phyloP scores from a whole-genome alignment of 1,140 invertebrate genomes.

The Condylostylus longicornis region DNA sequence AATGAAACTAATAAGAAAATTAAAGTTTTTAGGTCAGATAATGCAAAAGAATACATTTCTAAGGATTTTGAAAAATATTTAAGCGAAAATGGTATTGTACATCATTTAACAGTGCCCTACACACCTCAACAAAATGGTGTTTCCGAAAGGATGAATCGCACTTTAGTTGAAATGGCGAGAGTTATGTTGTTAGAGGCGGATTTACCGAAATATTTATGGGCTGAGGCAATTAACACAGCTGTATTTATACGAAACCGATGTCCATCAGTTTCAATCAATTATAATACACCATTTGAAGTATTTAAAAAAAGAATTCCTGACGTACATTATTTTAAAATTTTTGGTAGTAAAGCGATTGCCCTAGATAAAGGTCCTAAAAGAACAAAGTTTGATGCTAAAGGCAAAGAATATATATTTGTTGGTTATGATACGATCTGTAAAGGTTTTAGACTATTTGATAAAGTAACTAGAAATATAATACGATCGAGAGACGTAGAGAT shows the following conservation, averaged over 20 bases:
- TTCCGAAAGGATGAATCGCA: constrained; percentile 16
- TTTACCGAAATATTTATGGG: constrained; percentile 32
- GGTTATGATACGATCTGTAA: neutral
- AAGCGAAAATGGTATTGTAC: too few species aligned
- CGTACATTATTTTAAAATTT: constrained; percentile 17
- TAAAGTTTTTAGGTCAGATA: too few species aligned
- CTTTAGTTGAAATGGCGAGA: constrained; percentile 7
- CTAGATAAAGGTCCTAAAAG: constrained; percentile 22
- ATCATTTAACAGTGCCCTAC: too few species aligned
- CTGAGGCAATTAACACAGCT: constrained; percentile 30
- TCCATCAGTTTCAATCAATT: neutral
- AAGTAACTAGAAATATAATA: neutral
- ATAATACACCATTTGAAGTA: constrained; percentile 4
- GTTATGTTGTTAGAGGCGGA: constrained; percentile 14
- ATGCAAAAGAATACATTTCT: too few species aligned
- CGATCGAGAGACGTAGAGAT: neutral
- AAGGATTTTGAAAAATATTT: too few species aligned
- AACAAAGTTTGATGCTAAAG: constrained; percentile 8
- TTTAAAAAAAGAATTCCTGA: constrained; percentile 12
- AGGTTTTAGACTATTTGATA: neutral
- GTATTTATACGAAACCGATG: constrained; percentile 4
- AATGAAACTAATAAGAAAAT: too few species aligned
- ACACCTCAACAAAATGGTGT: constrained; percentile 31
- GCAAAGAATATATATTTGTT: constrained; percentile 1
- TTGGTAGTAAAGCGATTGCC: constrained; percentile 17